Evolutionary conservation across 1,140 invertebrate species (phyloP), one percentile per base, ranked within the genome.

Genomic region (Pygmarrhopalites habei): DNA sequence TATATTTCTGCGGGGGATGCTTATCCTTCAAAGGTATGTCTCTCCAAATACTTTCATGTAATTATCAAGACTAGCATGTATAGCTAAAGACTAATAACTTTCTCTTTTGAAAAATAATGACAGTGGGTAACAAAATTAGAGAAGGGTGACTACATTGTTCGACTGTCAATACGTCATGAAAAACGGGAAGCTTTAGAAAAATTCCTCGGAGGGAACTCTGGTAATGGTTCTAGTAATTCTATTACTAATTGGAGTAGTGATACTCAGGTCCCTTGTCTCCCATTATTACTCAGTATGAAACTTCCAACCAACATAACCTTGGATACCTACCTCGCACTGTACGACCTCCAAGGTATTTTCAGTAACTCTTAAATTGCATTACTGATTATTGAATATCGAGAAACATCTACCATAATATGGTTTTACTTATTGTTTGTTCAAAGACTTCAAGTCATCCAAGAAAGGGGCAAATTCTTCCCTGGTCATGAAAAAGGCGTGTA

Each of bases 61-160:
- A 29, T 41, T 49, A 10, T 41, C n/a, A n/a, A n/a, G n/a, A n/a
- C n/a, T n/a, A n/a, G n/a, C n/a, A n/a, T n/a, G n/a, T n/a, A n/a
- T n/a, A n/a, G n/a, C n/a, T n/a, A n/a, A n/a, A n/a, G n/a, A n/a
- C n/a, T n/a, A n/a, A n/a, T n/a, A n/a, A n/a, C n/a, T n/a, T n/a
- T n/a, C n/a, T n/a, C n/a, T n/a, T n/a, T n/a, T n/a, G n/a, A n/a
- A n/a, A n/a, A n/a, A n/a, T n/a, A n/a, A n/a, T n/a, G n/a, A n/a
- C 74, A 94, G 89, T 90, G 94, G 75, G 79, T 82, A 44, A 74
- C 82, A 35, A 96, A 97, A 79, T 74, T 97, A 60, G 92, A 96
- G 64, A 97, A 96, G 77, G 94, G 94, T n/a, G 94, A 97, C 69
- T 97, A 95, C 74, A 85, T 83, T 5, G 78, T 97, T 15, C 82